These are phyloP conservation scores for Chromoteleia sp. DNA, from an alignment of 2,888 invertebrate species.

Conservation along the genomic window DNA sequence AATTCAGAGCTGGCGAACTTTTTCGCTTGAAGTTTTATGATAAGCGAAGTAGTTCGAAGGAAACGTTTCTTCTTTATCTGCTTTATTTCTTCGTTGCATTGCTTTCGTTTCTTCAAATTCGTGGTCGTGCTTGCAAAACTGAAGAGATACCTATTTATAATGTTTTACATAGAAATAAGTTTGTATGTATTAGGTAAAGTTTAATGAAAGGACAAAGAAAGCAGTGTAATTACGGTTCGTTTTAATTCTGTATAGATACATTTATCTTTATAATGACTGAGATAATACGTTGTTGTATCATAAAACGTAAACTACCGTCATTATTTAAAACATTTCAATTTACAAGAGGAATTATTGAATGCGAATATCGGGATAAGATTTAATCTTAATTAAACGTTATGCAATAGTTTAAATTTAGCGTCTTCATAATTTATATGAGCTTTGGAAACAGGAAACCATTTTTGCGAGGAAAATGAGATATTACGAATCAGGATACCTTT, in stretches of 20 bases:
- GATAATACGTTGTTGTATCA: no score
- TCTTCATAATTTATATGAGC: constrained; percentile 5
- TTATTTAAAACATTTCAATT: not conserved
- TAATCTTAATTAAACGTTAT: constrained; percentile 16
- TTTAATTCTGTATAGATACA: no score
- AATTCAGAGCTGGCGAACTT: not conserved
- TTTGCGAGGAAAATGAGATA: not conserved
- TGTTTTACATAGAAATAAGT: no score
- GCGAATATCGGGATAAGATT: not conserved
- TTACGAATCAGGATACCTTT: not conserved
- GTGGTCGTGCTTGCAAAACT: no score
- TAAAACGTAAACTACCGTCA: no score
- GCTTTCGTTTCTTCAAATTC: no score
- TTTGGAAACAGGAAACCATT: constrained; percentile 6
- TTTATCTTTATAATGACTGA: no score
- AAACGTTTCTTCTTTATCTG: not conserved
- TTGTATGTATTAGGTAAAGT: no score
- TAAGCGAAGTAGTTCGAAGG: not conserved
- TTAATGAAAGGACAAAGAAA: no score
- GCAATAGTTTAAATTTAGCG: not conserved
- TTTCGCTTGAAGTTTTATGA: constrained; percentile 4
- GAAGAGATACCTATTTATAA: no score
- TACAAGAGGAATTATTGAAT: not conserved
- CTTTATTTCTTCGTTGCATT: no score
- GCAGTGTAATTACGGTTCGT: no score